Evolutionary conservation across 2,888 invertebrate genomes (phyloP).

Genomic region (Trissoscelio sp.): DNA sequence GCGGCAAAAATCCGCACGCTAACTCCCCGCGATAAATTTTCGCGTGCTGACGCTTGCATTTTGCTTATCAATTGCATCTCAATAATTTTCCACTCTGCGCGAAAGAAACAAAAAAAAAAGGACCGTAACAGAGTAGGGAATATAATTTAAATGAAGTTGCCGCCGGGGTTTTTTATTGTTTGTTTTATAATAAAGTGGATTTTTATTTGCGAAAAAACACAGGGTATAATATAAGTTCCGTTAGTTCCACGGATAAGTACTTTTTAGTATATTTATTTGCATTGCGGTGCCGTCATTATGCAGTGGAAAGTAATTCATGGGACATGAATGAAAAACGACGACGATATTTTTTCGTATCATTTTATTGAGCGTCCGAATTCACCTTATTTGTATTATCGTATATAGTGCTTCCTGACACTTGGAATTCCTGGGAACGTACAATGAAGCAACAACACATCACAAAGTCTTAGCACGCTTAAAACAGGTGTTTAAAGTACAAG

Average conservation of each 20-base stretch:
- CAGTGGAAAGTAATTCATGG: constrained; percentile 46
- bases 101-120: too few species aligned
- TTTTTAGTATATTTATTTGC: constrained; percentile 22
- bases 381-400: constrained; percentile 49
- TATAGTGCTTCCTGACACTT: constrained; percentile 51
- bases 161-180: too few species aligned
- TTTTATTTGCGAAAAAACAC: neutral
- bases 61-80: neutral
- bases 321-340: constrained; percentile 19
- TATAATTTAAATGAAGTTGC: too few species aligned
- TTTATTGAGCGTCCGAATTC: constrained; percentile 49
- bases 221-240: constrained; percentile 28
- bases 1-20: neutral
- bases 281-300: constrained; percentile 26
- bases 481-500: constrained; percentile 51
- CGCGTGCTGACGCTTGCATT: neutral
- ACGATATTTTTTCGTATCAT: constrained; percentile 3
- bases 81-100: neutral
- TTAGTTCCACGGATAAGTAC: constrained; percentile 9
- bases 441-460: constrained; percentile 42
- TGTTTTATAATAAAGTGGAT: neutral
- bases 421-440: constrained; percentile 42
- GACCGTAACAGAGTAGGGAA: too few species aligned
- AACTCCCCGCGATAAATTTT: neutral
- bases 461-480: constrained; percentile 52